These are phyloP conservation scores for Limnodromus scolopaceus DNA, from an alignment of 2,797 vertebrate species.

Conservation along the genomic window DNA sequence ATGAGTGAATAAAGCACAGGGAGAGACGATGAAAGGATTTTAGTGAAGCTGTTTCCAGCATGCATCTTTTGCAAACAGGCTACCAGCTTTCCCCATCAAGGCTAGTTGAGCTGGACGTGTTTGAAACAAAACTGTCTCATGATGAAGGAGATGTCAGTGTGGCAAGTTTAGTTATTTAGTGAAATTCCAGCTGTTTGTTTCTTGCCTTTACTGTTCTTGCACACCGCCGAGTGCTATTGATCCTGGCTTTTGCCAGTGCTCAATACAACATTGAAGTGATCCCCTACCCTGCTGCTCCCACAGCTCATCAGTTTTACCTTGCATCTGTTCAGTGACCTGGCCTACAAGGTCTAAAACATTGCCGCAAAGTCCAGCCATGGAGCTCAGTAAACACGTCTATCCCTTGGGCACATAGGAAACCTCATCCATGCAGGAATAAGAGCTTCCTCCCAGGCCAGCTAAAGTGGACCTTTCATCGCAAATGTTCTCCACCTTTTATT, in stretches of 20 bases:
- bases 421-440: fast-evolving
- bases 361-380: background rate
- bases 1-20: background rate
- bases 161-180: background rate
- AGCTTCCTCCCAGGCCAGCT: background rate
- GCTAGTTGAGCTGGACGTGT: background rate
- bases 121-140: background rate
- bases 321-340: background rate
- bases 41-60: background rate
- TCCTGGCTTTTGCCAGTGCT: background rate
- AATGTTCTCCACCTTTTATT: background rate
- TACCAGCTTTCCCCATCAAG: background rate
- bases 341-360: background rate
- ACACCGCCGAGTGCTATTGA: background rate
- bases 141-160: background rate
- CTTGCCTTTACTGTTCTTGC: background rate
- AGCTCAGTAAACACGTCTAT: background rate
- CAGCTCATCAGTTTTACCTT: background rate
- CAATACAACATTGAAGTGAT: background rate
- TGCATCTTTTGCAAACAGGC: background rate
- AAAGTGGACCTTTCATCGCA: background rate
- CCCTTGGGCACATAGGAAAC: background rate
- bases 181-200: background rate
- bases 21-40: background rate
- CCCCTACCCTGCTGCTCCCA: background rate